Conservation (phyloP, 2,113 vertebrate species). For the Corynorhinus townsendii region DNA sequence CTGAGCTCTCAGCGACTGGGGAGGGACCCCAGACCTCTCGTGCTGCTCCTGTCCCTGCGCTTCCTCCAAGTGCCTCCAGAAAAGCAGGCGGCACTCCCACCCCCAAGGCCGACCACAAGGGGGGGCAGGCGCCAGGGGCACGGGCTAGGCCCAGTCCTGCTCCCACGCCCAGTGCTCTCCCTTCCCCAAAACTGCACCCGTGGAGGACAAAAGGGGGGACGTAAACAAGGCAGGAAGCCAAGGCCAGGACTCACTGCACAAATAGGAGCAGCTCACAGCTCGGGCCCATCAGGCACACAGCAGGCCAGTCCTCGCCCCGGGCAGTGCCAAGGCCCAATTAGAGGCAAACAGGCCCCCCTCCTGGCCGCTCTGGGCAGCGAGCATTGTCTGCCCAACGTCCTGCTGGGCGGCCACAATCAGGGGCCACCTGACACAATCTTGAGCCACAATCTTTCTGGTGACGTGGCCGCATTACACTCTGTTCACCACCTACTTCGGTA, state of each 20-base stretch:
- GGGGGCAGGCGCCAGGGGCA: rapidly evolving
- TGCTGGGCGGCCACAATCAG: rapidly evolving
- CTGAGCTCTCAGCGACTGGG: too few species aligned
- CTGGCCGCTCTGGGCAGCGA: background rate
- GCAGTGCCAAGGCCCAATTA: rapidly evolving
- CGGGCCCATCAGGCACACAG: background rate
- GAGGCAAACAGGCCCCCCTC: too few species aligned
- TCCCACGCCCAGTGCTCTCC: background rate
- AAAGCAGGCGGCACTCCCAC: background rate
- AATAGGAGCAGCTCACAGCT: background rate
- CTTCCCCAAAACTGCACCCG: rapidly evolving
- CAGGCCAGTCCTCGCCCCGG: background rate
- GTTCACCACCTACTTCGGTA: background rate
- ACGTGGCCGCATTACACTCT: rapidly evolving
- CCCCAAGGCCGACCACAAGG: rapidly evolving
- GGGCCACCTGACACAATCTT: too few species aligned
- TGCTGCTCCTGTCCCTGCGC: background rate
- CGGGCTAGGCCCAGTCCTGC: background rate
- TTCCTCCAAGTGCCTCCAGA: background rate
- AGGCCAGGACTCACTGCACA: background rate
- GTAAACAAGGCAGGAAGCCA: too few species aligned
- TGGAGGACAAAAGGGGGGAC: too few species aligned
- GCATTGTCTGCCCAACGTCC: rapidly evolving
- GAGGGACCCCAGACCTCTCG: background rate
- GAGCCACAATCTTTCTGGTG: background rate